Conservation (phyloP, 2,888 invertebrate species). For the Gymnosoma rotundatum region DNA sequence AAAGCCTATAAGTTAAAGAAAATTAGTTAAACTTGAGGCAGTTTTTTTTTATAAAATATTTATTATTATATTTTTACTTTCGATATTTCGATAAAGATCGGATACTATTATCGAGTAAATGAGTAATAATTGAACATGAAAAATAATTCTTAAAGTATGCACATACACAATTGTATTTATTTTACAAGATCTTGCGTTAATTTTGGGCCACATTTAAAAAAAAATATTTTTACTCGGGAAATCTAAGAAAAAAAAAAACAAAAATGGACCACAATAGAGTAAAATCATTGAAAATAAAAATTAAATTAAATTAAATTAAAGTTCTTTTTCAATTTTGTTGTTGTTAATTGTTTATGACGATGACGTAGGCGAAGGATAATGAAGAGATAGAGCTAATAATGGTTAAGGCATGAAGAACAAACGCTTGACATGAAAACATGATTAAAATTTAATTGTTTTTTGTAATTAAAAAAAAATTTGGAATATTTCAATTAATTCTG, state of each 20-base stretch:
- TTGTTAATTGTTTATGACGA: constrained; percentile 33
- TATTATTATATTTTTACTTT: too few species aligned
- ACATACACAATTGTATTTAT: too few species aligned
- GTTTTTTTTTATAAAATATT: too few species aligned
- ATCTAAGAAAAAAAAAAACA: not conserved
- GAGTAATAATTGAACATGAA: too few species aligned
- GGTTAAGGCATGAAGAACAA: constrained; percentile 73
- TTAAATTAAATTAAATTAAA: not conserved
- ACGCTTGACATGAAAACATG: constrained; percentile 69
- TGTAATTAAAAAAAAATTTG: constrained; percentile 4
- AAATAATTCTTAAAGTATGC: too few species aligned
- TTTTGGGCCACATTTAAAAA: too few species aligned
- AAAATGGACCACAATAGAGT: not conserved
- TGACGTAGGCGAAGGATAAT: constrained; percentile 68
- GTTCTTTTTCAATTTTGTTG: constrained; percentile 29
- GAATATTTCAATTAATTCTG: constrained; percentile 26
- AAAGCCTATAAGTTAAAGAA: too few species aligned
- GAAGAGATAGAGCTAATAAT: constrained; percentile 71
- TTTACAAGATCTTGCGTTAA: too few species aligned
- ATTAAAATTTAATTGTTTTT: constrained; percentile 32
- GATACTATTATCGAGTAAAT: too few species aligned
- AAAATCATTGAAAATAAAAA: not conserved
- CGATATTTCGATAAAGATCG: too few species aligned
- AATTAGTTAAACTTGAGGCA: too few species aligned
- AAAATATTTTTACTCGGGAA: not conserved